Base-by-base conservation (phyloP, 2,888 invertebrate genomes). In the Anodontia alba region DNA sequence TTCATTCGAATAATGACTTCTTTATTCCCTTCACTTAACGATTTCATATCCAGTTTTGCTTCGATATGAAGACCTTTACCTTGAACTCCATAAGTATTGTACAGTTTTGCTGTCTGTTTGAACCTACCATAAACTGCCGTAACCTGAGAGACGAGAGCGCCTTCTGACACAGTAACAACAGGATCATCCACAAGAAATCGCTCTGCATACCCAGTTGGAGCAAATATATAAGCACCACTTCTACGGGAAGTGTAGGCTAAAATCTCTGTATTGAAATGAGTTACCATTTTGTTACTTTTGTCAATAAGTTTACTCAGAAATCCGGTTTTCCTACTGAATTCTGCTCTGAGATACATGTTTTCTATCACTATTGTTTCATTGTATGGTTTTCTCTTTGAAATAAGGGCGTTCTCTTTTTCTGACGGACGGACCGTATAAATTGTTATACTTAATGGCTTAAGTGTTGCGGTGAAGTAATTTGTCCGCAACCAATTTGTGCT, bases 101-200 rank as follows among this genome's bases (percentile, higher is more conserved):
- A 91, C 1, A 93, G 71, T 29, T 76, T 90, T 8, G 90, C 81
- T 8, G 75, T 78, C 26, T 91, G 88, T n/a, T 73, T 80, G 38
- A 92, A 80, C 42, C 81, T 83, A 7, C 81, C 80, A 33, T 89
- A 91, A 87, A 97, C 96, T 0, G 98, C 97, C 0, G 97, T 97
- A 1, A 99, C 96, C 92, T 98, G 97, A 0, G 98, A 98, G 26
- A 96, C 96, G 12, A 99, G 95, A 0, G 97, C 96, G 0, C 99
- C 99, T 0, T 97, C 97, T 1, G 97, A 96, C 62, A 98, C 97
- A 62, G 98, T 96, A 29, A 98, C 96, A 72, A 96, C 96, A 46
- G 93, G 94, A 62, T 79, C 83, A 43, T 76, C 83, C 29, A 67
- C 81, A 31, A 84, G 76, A 31, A 87, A 78, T n/a, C 78, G 66